These are phyloP conservation scores for Bellardia bayeri DNA, from an alignment of 2,888 invertebrate genomes.

Conservation along the genomic window DNA sequence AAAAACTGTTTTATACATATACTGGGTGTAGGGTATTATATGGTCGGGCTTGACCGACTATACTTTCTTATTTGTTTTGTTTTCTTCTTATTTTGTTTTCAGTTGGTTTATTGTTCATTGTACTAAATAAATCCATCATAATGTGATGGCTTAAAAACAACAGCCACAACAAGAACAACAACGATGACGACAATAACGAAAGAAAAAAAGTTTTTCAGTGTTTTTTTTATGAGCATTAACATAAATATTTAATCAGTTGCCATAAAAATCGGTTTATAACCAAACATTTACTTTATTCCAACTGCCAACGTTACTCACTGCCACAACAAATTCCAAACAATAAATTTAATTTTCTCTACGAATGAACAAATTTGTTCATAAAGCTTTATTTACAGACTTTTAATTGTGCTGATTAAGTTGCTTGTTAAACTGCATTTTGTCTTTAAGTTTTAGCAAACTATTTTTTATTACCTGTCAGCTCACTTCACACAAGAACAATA, in stretches of 20 bases:
- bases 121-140: conserved; percentile 16
- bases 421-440: not conserved
- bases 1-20: no score
- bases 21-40: no score
- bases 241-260: conserved; percentile 23
- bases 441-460: not conserved
- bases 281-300: not conserved
- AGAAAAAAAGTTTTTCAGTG: not conserved
- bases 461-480: not conserved
- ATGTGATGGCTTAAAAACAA: not conserved
- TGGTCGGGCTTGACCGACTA: no score
- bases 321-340: not conserved
- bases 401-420: not conserved
- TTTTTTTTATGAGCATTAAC: conserved; percentile 6
- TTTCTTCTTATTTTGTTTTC: not conserved
- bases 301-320: not conserved
- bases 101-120: not conserved
- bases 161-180: not conserved
- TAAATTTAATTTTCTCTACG: not conserved
- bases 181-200: not conserved
- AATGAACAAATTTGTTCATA: not conserved
- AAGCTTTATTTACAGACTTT: not conserved
- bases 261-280: conserved; percentile 17
- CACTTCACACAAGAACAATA: not conserved
- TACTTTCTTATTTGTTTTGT: no score